Evolutionary conservation across 2,888 invertebrate species (phyloP), one percentile per base, ranked within the genome.

Genomic region (Creontiades dilutus): DNA sequence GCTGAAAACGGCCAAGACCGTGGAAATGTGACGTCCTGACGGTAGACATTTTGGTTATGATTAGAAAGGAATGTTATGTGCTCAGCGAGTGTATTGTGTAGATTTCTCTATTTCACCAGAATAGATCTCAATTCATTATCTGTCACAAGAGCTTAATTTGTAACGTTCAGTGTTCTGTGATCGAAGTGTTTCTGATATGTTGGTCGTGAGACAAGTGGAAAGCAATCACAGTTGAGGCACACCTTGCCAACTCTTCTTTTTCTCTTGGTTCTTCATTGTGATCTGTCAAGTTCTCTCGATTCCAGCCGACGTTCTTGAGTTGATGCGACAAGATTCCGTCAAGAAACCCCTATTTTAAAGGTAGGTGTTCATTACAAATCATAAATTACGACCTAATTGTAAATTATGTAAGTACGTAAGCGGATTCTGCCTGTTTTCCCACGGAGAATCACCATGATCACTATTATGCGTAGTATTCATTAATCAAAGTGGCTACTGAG

Each of bases 31-130:
- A 61, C 61, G 61, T 61, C 61, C 7, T 3, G 61, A 4, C 19
- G 61, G 61, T 19, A 61, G 61, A 61, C 61, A 61, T 61, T 61
- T 61, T 61, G 61, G 61, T 19, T 61, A n/a, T 61, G 61, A 61
- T 61, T 61, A 61, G 61, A 19, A 61, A 61, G 61, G 19, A 61
- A 61, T 61, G 61, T 61, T 61, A 19, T 52, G 61, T 19, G 61
- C 16, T 61, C 61, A 1, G 19, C 61, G 19, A 52, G 52, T 52
- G 52, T 52, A 37, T 37, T 4, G 7, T 37, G 37, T 37, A 37
- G 37, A 37, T 4, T 37, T 37, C 37, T 37, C 37, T 4, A 37
- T 37, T 37, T 37, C 37, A 14, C 11, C 13, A 52, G 52, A 52
- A 14, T 52, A 16, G 52, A 16, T 16, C 11, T 52, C 52, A 13